These are phyloP conservation scores for Megaptera novaeangliae DNA, from an alignment of 2,113 vertebrate species.

Conservation along the genomic window DNA sequence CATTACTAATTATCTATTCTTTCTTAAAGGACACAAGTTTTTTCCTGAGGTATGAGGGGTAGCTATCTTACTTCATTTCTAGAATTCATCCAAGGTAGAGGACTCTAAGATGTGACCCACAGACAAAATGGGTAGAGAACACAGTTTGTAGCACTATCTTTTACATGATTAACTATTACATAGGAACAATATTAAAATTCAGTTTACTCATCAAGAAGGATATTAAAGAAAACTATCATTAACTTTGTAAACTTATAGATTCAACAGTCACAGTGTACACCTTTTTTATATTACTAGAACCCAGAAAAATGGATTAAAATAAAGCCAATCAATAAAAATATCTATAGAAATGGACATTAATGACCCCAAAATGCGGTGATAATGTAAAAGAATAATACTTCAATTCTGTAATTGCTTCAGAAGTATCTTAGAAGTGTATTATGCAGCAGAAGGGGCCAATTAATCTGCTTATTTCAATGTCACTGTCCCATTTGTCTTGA, in stretches of 20 bases:
- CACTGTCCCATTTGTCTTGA: background rate
- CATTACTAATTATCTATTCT: background rate
- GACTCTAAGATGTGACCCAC: background rate
- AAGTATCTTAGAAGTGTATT: background rate
- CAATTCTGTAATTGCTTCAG: background rate
- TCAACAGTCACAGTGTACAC: background rate
- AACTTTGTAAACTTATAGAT: background rate
- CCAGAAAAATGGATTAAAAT: background rate
- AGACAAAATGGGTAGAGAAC: background rate
- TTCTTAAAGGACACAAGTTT: slow-evolving; percentile 14
- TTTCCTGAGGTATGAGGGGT: background rate
- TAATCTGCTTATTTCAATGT: background rate
- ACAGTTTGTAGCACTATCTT: slow-evolving; percentile 4
- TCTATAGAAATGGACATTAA: background rate
- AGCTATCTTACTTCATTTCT: background rate
- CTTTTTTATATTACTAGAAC: background rate
- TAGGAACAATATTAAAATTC: background rate
- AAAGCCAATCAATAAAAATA: background rate
- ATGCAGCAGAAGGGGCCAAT: background rate
- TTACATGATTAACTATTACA: background rate
- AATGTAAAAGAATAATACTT: background rate
- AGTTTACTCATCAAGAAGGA: background rate
- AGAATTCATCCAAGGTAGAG: background rate
- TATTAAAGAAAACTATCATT: slow-evolving; percentile 9
- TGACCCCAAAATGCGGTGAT: background rate